Conservation (phyloP, 2,113 vertebrate genomes). For the Lasiurus cinereus region DNA sequence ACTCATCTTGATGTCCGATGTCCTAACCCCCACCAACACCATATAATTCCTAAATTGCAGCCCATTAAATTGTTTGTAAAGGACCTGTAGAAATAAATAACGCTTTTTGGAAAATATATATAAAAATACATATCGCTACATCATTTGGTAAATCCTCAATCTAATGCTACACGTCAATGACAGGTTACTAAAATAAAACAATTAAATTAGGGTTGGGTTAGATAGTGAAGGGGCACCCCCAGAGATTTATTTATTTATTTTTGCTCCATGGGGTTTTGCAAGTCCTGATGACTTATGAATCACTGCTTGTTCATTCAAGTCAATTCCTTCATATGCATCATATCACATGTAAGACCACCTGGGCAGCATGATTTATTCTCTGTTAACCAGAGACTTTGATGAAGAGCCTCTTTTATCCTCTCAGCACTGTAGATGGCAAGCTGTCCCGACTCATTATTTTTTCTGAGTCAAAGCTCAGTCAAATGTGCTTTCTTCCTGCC, state of each 20-base stretch:
- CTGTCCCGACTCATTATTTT: neutral
- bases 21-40: neutral
- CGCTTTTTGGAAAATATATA: neutral
- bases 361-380: neutral
- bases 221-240: too few relatives aligned
- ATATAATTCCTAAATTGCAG: neutral
- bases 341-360: neutral
- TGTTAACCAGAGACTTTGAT: neutral
- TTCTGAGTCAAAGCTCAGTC: neutral
- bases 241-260: neutral
- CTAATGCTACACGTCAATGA: neutral
- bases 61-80: neutral
- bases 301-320: neutral
- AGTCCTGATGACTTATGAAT: neutral
- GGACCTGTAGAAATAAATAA: slow-evolving; percentile 55
- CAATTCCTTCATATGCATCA: neutral
- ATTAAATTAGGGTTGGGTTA: neutral
- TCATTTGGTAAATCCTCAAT: neutral
- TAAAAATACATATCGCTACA: neutral
- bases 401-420: neutral
- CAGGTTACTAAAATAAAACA: neutral
- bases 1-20: neutral
- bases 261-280: neutral
- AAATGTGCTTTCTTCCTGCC: neutral
- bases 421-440: neutral